Base-by-base conservation (phyloP, 1,140 invertebrate genomes). In the Hesperophylax magnus region DNA sequence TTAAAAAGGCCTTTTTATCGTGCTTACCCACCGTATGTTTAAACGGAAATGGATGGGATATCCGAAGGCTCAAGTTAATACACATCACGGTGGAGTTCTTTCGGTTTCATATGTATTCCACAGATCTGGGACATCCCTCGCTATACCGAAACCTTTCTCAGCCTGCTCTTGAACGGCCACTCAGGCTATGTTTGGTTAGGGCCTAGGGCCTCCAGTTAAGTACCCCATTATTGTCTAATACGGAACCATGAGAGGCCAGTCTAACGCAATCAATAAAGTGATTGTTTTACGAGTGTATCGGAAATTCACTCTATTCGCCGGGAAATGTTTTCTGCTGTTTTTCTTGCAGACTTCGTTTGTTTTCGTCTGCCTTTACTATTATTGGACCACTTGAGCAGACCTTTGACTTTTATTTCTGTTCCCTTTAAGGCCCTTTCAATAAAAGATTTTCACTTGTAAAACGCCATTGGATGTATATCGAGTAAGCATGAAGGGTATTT, bases 201-300 rank as follows among this genome's bases (percentile, higher is more conserved):
- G 61, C n/a, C n/a, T 22, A 20, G 56, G 20, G 56, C 20, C 17
- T 34, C 31, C 67, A 47, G 27, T 71, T 34, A 27, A 71, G 67
- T 18, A 58, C 67, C 34, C 27, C 67, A 71, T 39, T 71, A 71
- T 52, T 65, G 24, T 65, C 61, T 65, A 65, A 65, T 52, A 71
- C 67, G 17, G 67, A n/a, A 39, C 34, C 31, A n/a, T 24, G 67
- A 47, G 18, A 22, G 27, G 7, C 52, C 47, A 54, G 52, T 15
- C 71, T 24, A 24, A 74, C 71, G 24, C 71, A 74, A 74, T 74
- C 71, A 74, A 74, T 74, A 74, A 54, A 74, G 71, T 74, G 71
- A 74, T 74, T 74, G 71, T 74, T 74, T 74, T 74, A 71, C 39
- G 47, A 54, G 71, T 74, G 71, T 74, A 74, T 74, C 39, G 71